Conservation (phyloP, 2,113 vertebrate genomes). For the Aldabrachelys gigantea region DNA sequence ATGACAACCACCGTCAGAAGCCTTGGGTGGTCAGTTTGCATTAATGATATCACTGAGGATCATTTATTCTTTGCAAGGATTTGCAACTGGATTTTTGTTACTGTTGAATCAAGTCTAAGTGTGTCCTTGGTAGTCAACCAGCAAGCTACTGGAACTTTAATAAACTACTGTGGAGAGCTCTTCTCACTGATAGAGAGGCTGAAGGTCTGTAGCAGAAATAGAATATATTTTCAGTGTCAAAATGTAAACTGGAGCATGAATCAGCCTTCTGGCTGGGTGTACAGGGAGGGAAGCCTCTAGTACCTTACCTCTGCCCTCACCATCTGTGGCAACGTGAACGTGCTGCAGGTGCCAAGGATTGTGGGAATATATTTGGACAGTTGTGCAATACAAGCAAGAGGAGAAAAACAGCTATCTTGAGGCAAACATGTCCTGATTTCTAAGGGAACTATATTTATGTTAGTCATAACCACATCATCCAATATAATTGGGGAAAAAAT, state of each 20-base stretch:
- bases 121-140: constrained; percentile 40
- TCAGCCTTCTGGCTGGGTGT: neutral
- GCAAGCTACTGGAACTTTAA: constrained; percentile 35
- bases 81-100: constrained; percentile 16
- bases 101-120: constrained; percentile 16
- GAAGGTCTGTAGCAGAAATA: neutral
- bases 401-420: constrained; percentile 34
- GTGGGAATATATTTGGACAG: constrained; percentile 25
- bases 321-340: constrained; percentile 5
- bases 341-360: constrained; percentile 31
- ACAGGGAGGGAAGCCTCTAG: neutral
- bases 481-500: constrained; percentile 61
- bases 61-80: neutral
- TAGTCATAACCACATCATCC: constrained; percentile 47
- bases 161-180: neutral
- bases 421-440: constrained; percentile 50
- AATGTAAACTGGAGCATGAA: neutral
- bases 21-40: neutral
- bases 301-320: neutral
- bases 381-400: constrained; percentile 24
- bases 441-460: constrained; percentile 55
- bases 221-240: neutral
- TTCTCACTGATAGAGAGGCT: neutral
- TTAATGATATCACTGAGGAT: neutral
- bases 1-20: neutral